Base-by-base conservation (phyloP, 2,888 invertebrate species). In the Thyatira batis region DNA sequence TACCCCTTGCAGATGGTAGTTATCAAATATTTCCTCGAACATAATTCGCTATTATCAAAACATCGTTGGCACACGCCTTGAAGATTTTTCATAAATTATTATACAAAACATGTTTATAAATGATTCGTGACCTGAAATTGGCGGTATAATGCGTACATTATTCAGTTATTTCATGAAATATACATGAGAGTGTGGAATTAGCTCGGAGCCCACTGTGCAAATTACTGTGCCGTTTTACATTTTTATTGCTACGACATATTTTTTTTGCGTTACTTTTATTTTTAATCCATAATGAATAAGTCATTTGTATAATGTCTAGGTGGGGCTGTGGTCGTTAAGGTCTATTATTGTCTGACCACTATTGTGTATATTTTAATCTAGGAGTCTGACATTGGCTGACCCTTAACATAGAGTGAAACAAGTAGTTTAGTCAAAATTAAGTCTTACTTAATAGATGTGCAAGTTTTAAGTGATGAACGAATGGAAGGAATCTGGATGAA, bases 131-230 rank as follows among this genome's bases (percentile, higher is more conserved):
- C 65, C 62, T 58, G 63, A 71, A 75, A 78, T 73, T 70, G 72
- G 67, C 67, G 63, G 71, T 65, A 67, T 68, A 68, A 71, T 65
- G 57, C 60, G 57, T 54, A 59, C 73, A 76, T 82, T 80, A 80
- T 78, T 76, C 77, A 71, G 73, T 75, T 67, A 70, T 60, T 62
- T 58, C 65, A 76, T 80, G 75, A 80, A 82, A 82, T 80, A 83
- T 76, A 76, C 74, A 84, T 82, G 77, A 80, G 76, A 25, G 54
- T 57, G 61, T 55, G 62, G 71, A 79, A 83, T 84, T 83, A 82
- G 78, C 73, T 65, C 60, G 55, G 55, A 53, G 61, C 54, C 56
- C 54, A 33, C 25, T 49, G 60, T 21, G 54, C 63, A 64, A 73
- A 58, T 62, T 78, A 76, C 73, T 65, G 61, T 66, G 55, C 64